phyloP scores from a whole-genome alignment of 2,797 vertebrate genomes.

The Calcarius lapponicus region DNA sequence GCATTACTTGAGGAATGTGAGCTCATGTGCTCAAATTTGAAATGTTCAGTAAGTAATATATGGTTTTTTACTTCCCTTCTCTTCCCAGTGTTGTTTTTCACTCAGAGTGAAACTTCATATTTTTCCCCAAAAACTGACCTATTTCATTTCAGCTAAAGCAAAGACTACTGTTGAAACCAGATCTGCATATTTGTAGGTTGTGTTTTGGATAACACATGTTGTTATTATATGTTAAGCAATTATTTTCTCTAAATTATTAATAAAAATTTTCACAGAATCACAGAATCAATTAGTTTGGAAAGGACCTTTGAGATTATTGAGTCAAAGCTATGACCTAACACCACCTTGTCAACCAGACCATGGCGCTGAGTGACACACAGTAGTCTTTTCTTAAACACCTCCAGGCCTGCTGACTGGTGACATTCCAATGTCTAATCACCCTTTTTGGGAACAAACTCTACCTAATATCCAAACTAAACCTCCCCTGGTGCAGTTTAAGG shows the following conservation, averaged over 20 bases:
- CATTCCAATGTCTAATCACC: neutral
- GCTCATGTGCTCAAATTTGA: neutral
- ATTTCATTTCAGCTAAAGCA: neutral
- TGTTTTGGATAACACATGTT: fast-evolving
- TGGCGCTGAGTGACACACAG: neutral
- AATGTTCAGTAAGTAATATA: neutral
- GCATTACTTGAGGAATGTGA: neutral
- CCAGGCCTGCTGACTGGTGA: neutral
- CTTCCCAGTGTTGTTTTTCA: neutral
- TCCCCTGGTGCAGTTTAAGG: neutral
- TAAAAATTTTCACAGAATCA: fast-evolving
- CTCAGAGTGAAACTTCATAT: neutral
- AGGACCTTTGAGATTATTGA: neutral
- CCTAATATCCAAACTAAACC: neutral
- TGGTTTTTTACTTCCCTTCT: neutral
- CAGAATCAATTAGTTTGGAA: neutral
- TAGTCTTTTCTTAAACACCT: neutral
- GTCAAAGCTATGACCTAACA: neutral
- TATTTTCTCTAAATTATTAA: neutral
- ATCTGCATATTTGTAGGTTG: neutral
- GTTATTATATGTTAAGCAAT: neutral
- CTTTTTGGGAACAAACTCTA: neutral
- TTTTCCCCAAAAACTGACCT: neutral
- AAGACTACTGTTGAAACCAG: neutral
- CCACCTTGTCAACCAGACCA: neutral